These are phyloP conservation scores for Brenthis ino DNA, from an alignment of 2,888 invertebrate genomes.

Conservation along the genomic window DNA sequence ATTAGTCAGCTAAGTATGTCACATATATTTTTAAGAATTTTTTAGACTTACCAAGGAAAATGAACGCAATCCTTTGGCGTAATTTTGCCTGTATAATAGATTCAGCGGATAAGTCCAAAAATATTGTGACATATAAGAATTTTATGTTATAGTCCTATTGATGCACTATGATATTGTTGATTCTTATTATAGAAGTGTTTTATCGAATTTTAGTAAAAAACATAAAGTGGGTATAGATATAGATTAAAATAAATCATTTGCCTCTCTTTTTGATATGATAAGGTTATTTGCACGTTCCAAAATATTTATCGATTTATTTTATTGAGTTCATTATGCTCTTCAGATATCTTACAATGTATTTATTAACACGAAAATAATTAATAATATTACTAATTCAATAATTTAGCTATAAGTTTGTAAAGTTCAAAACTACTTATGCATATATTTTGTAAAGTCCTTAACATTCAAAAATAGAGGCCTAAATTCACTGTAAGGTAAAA, in stretches of 20 bases:
- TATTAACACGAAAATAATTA: too few relatives aligned
- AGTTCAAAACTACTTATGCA: slow-evolving; percentile 1
- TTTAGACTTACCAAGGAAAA: slow-evolving; percentile 21
- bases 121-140: slow-evolving; percentile 28
- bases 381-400: background rate
- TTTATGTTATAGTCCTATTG: slow-evolving; percentile 39
- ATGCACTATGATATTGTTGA: slow-evolving; percentile 52
- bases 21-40: slow-evolving; percentile 18
- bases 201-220: slow-evolving; percentile 31
- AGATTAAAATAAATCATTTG: slow-evolving; percentile 26
- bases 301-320: background rate
- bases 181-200: slow-evolving; percentile 33
- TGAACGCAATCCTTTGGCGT: background rate
- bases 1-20: slow-evolving; percentile 22
- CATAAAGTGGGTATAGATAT: slow-evolving; percentile 33
- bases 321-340: background rate
- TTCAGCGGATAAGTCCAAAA: slow-evolving; percentile 12
- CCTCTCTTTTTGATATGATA: slow-evolving; percentile 32
- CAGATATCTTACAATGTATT: too few relatives aligned
- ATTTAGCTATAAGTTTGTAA: background rate
- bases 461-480: slow-evolving; percentile 58
- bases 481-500: slow-evolving; percentile 79
- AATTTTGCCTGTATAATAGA: background rate
- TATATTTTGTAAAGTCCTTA: background rate
- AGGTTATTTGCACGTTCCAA: background rate